These are phyloP conservation scores for Lineus longissimus DNA, from an alignment of 1,140 invertebrate species.

Conservation along the genomic window DNA sequence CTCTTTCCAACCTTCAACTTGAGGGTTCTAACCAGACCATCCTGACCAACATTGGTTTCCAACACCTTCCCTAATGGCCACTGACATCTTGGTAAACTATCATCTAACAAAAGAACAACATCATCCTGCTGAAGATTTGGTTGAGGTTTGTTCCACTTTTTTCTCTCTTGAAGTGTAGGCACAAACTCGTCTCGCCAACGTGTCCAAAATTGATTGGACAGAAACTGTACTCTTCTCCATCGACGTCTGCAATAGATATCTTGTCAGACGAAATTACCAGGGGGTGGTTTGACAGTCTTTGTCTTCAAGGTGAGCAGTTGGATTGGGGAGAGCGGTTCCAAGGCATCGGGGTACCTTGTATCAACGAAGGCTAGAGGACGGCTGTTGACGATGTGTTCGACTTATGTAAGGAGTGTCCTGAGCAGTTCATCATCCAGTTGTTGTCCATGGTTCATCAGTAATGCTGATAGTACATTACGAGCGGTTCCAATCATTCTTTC, in stretches of 20 bases:
- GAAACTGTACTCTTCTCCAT: constrained; percentile 16
- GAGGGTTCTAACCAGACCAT: constrained; percentile 12
- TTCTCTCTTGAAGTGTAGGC: background rate
- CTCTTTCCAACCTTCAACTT: too few relatives aligned
- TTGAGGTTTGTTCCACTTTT: background rate
- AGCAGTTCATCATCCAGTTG: constrained; percentile 11
- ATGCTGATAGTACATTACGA: background rate
- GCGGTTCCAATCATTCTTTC: constrained; percentile 22
- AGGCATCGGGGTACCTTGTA: constrained; percentile 12
- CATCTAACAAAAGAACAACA: constrained; percentile 19
- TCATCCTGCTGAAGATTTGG: constrained; percentile 15
- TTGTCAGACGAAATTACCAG: too few relatives aligned
- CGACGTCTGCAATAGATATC: constrained; percentile 10
- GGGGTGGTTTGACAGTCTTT: too few relatives aligned
- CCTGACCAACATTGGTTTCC: constrained; percentile 7
- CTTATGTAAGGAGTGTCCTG: constrained; percentile 12
- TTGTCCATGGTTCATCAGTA: background rate
- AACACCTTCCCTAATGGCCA: constrained; percentile 17
- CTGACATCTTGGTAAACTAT: constrained; percentile 7
- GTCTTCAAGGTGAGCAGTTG: constrained; percentile 20
- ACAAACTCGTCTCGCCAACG: constrained; percentile 18
- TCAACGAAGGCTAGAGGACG: constrained; percentile 7
- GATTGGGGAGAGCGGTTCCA: constrained; percentile 14
- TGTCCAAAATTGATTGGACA: constrained; percentile 20
- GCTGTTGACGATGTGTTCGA: constrained; percentile 7